These are phyloP conservation scores for Laothoe populi DNA, from an alignment of 2,888 invertebrate genomes.

Conservation along the genomic window DNA sequence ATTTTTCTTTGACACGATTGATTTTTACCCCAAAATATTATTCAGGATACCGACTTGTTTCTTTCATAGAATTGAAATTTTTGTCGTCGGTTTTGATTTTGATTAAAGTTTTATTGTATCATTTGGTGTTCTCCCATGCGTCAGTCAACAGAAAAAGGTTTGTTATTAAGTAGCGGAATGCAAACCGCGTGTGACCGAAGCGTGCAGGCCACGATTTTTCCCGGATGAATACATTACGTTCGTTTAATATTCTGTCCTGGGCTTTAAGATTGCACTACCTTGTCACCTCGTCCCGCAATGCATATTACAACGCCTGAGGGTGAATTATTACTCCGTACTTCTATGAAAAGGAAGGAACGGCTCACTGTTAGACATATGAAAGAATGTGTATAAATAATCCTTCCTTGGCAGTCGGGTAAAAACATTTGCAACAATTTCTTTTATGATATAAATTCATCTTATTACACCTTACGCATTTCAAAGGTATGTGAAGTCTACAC, in stretches of 20 bases:
- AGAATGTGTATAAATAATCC: constrained; percentile 6
- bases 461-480: too few species aligned
- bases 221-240: constrained; percentile 67
- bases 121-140: constrained; percentile 5
- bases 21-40: too few species aligned
- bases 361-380: constrained; percentile 5
- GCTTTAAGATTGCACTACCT: constrained; percentile 71
- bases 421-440: not conserved
- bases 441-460: too few species aligned
- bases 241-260: constrained; percentile 66
- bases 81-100: not conserved
- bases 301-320: constrained; percentile 59
- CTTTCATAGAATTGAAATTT: too few species aligned
- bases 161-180: constrained; percentile 13
- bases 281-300: constrained; percentile 67
- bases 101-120: not conserved
- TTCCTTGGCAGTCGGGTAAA: too few species aligned
- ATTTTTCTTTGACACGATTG: too few species aligned
- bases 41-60: too few species aligned
- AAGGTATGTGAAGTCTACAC: too few species aligned
- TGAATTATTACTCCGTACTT: constrained; percentile 32
- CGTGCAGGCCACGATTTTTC: constrained; percentile 64
- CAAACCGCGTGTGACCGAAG: constrained; percentile 44
- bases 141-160: constrained; percentile 2
- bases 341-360: not conserved